Percentiles rank a stretch among this genome's conserved stretches.
phyloP scores from a whole-genome alignment of 2,113 vertebrate genomes.

The Circaetus cinerascens region DNA sequence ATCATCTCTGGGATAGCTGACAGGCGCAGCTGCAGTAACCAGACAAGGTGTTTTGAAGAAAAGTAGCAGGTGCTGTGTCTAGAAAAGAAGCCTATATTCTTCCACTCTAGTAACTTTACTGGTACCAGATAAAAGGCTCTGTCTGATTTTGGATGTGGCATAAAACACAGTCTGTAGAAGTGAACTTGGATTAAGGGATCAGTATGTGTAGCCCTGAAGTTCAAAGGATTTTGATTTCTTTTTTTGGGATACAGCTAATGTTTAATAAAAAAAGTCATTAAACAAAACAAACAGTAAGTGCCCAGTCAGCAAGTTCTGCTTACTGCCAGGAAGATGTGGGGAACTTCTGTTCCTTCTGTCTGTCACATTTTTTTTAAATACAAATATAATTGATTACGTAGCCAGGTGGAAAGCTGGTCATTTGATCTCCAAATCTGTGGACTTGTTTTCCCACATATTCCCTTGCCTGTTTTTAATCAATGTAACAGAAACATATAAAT shows the following conservation, averaged over 20 bases:
- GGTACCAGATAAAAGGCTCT: not conserved
- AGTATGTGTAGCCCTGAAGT: not conserved
- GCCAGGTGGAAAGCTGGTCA: not conserved
- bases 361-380: not conserved
- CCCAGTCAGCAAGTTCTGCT: not conserved
- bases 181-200: not conserved
- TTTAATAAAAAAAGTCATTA: not conserved
- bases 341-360: not conserved
- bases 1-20: not conserved
- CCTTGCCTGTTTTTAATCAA: not conserved
- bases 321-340: not conserved
- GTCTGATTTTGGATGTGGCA: not conserved
- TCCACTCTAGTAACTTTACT: not conserved
- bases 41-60: not conserved
- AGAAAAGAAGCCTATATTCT: not conserved
- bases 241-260: not conserved
- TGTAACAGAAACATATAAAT: not conserved
- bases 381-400: not conserved
- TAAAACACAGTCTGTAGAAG: not conserved
- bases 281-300: not conserved
- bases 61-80: not conserved
- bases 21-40: not conserved
- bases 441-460: not conserved
- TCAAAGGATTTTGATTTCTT: not conserved
- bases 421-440: not conserved